phyloP scores from a whole-genome alignment of 2,113 vertebrate species.

The Bubo bubo region DNA sequence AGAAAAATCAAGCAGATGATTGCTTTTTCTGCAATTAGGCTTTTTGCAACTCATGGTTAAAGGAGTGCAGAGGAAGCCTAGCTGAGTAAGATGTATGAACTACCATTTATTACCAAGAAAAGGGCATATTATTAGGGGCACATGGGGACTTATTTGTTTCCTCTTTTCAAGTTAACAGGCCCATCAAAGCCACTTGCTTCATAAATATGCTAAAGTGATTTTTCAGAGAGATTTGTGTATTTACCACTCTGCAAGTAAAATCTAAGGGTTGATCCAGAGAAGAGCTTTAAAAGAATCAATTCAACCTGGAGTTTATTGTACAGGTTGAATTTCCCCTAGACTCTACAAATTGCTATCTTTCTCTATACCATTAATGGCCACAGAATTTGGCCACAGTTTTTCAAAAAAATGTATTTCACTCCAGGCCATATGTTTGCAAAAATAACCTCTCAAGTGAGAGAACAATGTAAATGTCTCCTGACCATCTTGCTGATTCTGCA shows the following conservation, averaged over 20 bases:
- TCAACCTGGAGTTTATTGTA: not conserved
- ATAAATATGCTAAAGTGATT: not conserved
- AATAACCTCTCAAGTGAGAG: constrained; percentile 30
- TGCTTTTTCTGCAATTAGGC: not conserved
- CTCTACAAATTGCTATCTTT: not conserved
- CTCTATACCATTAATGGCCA: not conserved
- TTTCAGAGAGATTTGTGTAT: not conserved
- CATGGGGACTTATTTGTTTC: not conserved
- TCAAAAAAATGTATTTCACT: not conserved
- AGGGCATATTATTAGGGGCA: not conserved
- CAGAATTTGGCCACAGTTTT: not conserved
- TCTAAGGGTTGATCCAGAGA: not conserved
- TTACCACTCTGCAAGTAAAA: not conserved
- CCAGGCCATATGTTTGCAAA: constrained; percentile 49
- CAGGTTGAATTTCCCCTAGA: not conserved
- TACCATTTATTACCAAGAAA: not conserved
- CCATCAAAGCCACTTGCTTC: not conserved
- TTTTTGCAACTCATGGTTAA: not conserved
- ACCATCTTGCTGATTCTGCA: constrained; percentile 62
- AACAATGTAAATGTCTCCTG: constrained; percentile 28
- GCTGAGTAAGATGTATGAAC: not conserved
- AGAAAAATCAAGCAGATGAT: constrained; percentile 13
- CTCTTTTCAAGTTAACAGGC: not conserved
- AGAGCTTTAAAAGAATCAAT: not conserved
- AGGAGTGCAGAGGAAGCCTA: not conserved